These are phyloP conservation scores for Machaerirhynchus nigripectus DNA, from an alignment of 2,113 vertebrate genomes.

Conservation along the genomic window DNA sequence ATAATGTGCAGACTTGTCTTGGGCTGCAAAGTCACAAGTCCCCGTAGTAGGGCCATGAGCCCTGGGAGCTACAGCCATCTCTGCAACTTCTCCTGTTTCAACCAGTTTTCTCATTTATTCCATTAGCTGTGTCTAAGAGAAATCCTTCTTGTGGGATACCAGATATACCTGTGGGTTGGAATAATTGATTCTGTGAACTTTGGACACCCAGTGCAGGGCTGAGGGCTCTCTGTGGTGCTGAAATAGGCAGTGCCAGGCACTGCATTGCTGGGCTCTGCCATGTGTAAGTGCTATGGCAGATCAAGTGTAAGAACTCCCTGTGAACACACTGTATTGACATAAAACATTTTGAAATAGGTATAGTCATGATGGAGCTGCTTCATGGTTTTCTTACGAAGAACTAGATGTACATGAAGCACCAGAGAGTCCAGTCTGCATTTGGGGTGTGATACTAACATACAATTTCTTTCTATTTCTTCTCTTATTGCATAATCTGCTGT, in stretches of 20 bases:
- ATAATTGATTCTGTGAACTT: not conserved
- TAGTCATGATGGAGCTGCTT: not conserved
- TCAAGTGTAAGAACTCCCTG: not conserved
- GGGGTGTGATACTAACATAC: not conserved
- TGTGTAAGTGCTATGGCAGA: not conserved
- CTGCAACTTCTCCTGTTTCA: not conserved
- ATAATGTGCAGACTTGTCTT: not conserved
- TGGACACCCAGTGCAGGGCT: not conserved
- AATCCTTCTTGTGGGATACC: not conserved
- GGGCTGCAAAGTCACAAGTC: not conserved
- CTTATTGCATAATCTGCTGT: not conserved
- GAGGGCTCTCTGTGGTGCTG: not conserved
- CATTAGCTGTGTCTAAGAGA: not conserved
- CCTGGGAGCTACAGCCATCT: not conserved
- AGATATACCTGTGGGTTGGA: rapidly evolving
- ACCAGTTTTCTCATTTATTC: not conserved
- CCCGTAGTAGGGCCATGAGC: rapidly evolving
- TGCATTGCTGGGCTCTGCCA: not conserved
- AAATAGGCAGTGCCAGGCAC: not conserved
- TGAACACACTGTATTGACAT: not conserved
- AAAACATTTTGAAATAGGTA: not conserved
- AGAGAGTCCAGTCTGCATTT: not conserved
- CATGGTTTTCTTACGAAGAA: not conserved
- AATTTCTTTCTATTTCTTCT: not conserved
- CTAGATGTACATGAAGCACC: rapidly evolving